A percentile compares a stretch with the other conserved stretches of the same genome.
phyloP scores from a whole-genome alignment of 2,888 invertebrate species.

The Drosophila kuntzei region DNA sequence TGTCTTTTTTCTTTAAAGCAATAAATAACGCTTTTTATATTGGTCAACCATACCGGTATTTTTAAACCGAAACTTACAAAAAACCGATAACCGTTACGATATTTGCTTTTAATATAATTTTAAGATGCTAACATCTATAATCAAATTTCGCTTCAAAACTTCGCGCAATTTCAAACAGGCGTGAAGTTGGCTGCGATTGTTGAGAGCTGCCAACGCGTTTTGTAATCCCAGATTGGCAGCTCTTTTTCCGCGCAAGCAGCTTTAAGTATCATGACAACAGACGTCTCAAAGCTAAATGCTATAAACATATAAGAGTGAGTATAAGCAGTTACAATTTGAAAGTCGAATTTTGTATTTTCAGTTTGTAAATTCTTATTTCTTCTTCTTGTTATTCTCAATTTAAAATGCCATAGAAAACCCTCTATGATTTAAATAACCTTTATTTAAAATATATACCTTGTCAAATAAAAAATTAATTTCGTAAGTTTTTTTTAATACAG shows the following conservation, averaged over 20 bases:
- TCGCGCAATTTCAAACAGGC: neutral
- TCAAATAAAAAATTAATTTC: neutral
- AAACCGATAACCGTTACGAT: no score
- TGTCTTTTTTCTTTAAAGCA: no score
- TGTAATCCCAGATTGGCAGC: neutral
- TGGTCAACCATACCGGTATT: no score
- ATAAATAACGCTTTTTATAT: no score
- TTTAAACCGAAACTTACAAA: no score
- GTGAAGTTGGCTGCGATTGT: conserved; percentile 1
- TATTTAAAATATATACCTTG: neutral
- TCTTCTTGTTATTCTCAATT: neutral
- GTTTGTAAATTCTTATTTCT: neutral
- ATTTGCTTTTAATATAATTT: neutral
- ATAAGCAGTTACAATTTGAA: neutral
- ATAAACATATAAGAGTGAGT: neutral
- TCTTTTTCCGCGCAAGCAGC: conserved; percentile 17
- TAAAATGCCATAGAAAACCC: neutral
- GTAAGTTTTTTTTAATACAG: conserved; percentile 56
- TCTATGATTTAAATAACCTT: neutral
- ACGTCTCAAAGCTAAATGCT: conserved; percentile 17
- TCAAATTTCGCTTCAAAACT: neutral
- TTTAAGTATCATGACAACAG: accelerated
- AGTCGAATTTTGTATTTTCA: neutral
- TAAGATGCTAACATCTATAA: no score
- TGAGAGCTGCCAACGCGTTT: neutral